Evolutionary conservation across 2,113 vertebrate species (phyloP), one percentile per base, ranked within the genome.

Genomic region (Phylloscopus trochilus): DNA sequence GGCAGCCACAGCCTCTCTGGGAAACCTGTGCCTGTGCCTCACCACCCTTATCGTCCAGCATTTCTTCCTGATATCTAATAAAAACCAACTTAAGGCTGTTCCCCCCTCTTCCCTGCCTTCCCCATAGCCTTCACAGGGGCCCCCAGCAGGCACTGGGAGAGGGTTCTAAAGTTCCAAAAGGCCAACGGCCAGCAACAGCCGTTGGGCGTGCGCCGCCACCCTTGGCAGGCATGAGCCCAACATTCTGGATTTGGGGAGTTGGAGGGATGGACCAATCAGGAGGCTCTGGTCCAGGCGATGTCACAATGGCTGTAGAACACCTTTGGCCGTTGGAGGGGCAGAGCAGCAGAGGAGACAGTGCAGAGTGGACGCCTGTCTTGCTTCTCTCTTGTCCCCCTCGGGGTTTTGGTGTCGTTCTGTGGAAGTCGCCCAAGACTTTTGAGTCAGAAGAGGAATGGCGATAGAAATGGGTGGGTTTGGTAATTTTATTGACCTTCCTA

Each of bases 401-500:
- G 63, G n/a, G 4, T 33, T 6, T n/a, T 73, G 78, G 39, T 26
- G 46, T 75, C 98, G 98, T 70, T 98, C 99, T 10, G 97, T 99
- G 95, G 98, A 99, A 98, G 98, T 99, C 95, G 98, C 99, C 4
- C 98, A 99, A 93, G 98, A 99, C 72, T 98, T 99, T 63, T 28
- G 99, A 99, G 96, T 99, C 98, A 1, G 99, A 99, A 97, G 99
- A 99, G 95, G 98, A 99, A 89, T 98, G 98, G 26, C 98, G 99
- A 83, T 99, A 99, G 96, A 99, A 97, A 99, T 99, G 97, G 98
- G 98, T 51, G 98, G 99, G 98, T 98, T 98, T 1, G 98, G 98
- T 94, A 98, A 98, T 94, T 96, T 98, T 63, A 98, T 99, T 43
- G 98, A 99, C 92, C 98, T 99, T 62, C 99, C 99, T 37, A 94